phyloP scores from a whole-genome alignment of 2,797 vertebrate species.

The Erithacus rubecula region DNA sequence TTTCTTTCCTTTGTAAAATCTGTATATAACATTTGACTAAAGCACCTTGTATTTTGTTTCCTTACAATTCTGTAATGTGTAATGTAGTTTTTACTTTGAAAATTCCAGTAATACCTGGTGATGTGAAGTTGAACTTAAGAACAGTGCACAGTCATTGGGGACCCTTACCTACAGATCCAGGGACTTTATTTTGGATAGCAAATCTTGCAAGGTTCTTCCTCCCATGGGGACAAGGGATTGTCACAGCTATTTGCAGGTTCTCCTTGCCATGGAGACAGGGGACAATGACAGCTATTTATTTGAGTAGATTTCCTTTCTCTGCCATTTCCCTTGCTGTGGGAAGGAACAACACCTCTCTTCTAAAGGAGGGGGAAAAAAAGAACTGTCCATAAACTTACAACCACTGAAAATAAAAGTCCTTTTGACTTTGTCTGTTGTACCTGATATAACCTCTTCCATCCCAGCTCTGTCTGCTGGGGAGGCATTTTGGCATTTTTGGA shows the following conservation, averaged over 20 bases:
- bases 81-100: background rate
- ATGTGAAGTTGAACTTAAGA: background rate
- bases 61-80: background rate
- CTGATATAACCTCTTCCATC: background rate
- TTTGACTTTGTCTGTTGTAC: background rate
- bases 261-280: background rate
- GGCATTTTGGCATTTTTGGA: background rate
- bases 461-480: background rate
- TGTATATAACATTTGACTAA: background rate
- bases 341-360: background rate
- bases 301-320: background rate
- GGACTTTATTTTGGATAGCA: background rate
- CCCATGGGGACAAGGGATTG: background rate
- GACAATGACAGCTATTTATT: background rate
- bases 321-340: background rate
- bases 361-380: background rate
- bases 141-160: background rate
- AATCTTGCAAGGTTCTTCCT: background rate
- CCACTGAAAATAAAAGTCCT: background rate
- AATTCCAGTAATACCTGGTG: background rate
- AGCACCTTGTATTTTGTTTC: background rate
- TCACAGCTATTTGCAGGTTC: background rate
- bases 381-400: background rate
- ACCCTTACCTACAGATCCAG: background rate
- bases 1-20: background rate